A percentile compares a stretch with the other conserved stretches of the same genome.
These are phyloP conservation scores for Parasteatoda tepidariorum DNA, from an alignment of 1,140 invertebrate genomes.

Conservation along the genomic window DNA sequence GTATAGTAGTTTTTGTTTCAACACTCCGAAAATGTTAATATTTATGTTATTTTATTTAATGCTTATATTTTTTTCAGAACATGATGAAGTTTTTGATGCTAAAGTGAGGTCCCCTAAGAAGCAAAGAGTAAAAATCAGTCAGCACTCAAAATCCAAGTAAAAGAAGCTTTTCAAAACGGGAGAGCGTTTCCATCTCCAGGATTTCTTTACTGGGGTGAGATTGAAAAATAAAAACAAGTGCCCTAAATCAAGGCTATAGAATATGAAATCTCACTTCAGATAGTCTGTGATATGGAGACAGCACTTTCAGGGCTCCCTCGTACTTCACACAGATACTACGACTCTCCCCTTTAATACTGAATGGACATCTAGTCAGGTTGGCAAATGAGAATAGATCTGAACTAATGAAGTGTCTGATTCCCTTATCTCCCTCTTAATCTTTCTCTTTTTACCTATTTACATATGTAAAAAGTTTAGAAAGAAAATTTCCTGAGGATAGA, in stretches of 20 bases:
- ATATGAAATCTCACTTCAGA: slow-evolving; percentile 28
- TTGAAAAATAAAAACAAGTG: slow-evolving; percentile 31
- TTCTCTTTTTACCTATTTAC: slow-evolving; percentile 22
- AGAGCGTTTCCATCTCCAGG: slow-evolving; percentile 50
- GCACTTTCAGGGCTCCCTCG: slow-evolving; percentile 44
- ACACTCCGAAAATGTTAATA: too few species aligned
- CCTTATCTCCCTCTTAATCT: slow-evolving; percentile 5
- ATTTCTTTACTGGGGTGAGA: slow-evolving; percentile 41
- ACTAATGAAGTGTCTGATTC: slow-evolving; percentile 50
- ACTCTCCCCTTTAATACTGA: background rate
- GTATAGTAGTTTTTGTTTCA: too few species aligned
- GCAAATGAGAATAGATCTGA: slow-evolving; percentile 42
- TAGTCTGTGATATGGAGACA: slow-evolving; percentile 58
- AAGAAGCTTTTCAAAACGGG: slow-evolving; percentile 22
- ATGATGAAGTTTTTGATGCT: slow-evolving; percentile 16
- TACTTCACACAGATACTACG: slow-evolving; percentile 37
- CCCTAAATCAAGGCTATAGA: slow-evolving; percentile 33
- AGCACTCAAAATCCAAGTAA: slow-evolving; percentile 9
- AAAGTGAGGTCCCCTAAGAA: slow-evolving; percentile 45
- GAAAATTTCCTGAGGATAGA: slow-evolving; percentile 23
- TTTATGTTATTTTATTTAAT: background rate
- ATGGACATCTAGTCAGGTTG: slow-evolving; percentile 55
- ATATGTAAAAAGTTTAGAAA: background rate
- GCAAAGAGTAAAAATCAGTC: slow-evolving; percentile 48
- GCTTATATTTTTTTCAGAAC: background rate